Conservation (phyloP, 2,113 vertebrate species). For the Leiothrix lutea region DNA sequence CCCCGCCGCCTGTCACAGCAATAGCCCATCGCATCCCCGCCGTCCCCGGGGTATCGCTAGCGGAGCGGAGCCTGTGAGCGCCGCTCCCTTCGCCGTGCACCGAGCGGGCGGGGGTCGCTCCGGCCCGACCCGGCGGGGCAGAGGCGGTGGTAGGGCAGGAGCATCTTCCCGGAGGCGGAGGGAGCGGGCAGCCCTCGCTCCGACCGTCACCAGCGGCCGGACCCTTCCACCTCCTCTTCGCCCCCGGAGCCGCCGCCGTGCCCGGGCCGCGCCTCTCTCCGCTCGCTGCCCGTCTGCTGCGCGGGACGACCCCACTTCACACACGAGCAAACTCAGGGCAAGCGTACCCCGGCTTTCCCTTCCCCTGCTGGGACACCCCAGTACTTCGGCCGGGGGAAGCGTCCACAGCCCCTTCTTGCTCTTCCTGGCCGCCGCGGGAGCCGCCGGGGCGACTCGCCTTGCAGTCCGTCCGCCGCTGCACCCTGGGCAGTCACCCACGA, state of each 20-base stretch:
- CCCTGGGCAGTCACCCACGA: too few species aligned
- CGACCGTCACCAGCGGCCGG: not conserved
- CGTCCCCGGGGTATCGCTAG: rapidly evolving
- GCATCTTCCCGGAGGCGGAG: not conserved
- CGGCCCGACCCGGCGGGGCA: not conserved
- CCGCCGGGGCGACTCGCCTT: rapidly evolving
- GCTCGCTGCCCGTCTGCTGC: not conserved
- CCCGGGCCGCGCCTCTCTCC: not conserved
- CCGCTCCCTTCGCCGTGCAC: not conserved
- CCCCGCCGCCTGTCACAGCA: not conserved
- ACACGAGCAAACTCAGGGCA: not conserved
- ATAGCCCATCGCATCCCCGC: rapidly evolving
- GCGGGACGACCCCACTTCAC: not conserved
- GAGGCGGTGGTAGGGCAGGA: too few species aligned
- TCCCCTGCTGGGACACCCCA: not conserved
- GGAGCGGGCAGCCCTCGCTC: rapidly evolving
- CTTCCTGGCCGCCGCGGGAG: not conserved
- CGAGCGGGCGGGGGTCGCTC: not conserved
- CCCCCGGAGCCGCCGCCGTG: rapidly evolving
- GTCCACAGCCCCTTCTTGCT: rapidly evolving
- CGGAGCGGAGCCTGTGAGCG: rapidly evolving
- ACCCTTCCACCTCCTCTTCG: rapidly evolving
- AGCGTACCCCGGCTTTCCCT: too few species aligned
- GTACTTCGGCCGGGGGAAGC: rapidly evolving
- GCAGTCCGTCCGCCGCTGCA: not conserved